phyloP scores from a whole-genome alignment of 2,888 invertebrate species.

The Microplitis deprimator region DNA sequence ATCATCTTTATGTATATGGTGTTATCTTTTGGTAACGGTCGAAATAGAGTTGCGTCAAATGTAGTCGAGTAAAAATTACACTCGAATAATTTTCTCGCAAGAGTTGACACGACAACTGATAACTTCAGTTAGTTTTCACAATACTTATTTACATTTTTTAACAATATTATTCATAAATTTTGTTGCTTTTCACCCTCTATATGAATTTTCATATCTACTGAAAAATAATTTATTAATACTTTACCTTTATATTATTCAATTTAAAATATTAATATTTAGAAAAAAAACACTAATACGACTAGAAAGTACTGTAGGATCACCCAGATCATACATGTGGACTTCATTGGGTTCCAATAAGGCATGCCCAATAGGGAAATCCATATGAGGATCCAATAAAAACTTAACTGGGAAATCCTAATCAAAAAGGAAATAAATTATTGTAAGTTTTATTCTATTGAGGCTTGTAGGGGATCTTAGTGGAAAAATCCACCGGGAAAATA shows the following conservation, averaged over 20 bases:
- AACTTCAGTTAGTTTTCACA: not conserved
- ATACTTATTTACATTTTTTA: not conserved
- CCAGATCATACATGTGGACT: too few species aligned
- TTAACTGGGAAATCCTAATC: too few species aligned
- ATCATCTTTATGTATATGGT: slow-evolving; percentile 4
- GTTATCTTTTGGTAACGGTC: slow-evolving; percentile 19
- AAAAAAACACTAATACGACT: too few species aligned
- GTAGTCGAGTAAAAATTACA: slow-evolving; percentile 60
- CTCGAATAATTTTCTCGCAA: slow-evolving; percentile 52
- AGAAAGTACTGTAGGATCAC: too few species aligned
- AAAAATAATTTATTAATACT: not conserved
- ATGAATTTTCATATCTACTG: slow-evolving; percentile 14
- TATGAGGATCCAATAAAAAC: too few species aligned
- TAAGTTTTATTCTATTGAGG: too few species aligned
- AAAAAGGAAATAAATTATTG: too few species aligned
- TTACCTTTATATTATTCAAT: not conserved
- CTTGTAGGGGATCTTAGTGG: too few species aligned
- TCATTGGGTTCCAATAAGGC: too few species aligned
- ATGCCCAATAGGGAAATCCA: too few species aligned
- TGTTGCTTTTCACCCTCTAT: slow-evolving; percentile 25
- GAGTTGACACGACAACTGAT: slow-evolving; percentile 39
- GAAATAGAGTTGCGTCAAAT: slow-evolving; percentile 47
- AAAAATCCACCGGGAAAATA: too few species aligned
- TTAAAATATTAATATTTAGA: not conserved
- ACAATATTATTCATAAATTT: slow-evolving; percentile 18